Evolutionary conservation across 2,113 vertebrate species (phyloP), one percentile per base, ranked within the genome.

Genomic region (Gnathonemus longibarbis): DNA sequence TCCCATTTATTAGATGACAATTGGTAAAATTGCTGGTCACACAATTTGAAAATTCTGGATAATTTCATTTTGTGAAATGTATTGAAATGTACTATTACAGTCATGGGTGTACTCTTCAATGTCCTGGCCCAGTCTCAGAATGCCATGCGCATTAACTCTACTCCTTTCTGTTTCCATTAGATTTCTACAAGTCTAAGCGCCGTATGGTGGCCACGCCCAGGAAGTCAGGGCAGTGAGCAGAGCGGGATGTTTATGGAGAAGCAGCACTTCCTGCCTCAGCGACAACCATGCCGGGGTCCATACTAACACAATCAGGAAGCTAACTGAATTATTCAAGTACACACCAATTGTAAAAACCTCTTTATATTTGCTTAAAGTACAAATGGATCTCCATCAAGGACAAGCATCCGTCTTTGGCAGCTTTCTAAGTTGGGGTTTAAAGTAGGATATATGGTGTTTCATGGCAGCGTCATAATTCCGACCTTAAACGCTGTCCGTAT

Each of bases 171-270:
- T 87, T 52, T n/a, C 24, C 90, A 84, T 5, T 94, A 99, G 98
- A 99, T 91, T 99, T 97, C 95, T 99, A 98, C 92, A 95, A 96
- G 91, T 92, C 96, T 50, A 99, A 98, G 92, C 90, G 95, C 89
- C 95, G 96, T 93, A 92, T 95, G 0, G 84, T 97, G 84, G 92
- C 90, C 89, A 93, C 91, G 88, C 92, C 95, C 0, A 93, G 92
- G 90, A 97, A 97, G 94, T 96, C 97, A 49, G 96, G 93, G 77
- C 96, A 95, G 35, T 99, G 94, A 98, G 31, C 1, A 0, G 2
- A 10, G 10, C 88, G 86, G 7, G 48, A 1, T 24, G 42, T 48
- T n/a, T 24, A 9, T 42, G 39, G 39, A 84, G 17, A 48, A 84
- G 42, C 45, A 24, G 45, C n/a, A n/a, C 83, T 84, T 46, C 74